phyloP scores from a whole-genome alignment of 2,888 invertebrate species.

The Spisula subtruncata region DNA sequence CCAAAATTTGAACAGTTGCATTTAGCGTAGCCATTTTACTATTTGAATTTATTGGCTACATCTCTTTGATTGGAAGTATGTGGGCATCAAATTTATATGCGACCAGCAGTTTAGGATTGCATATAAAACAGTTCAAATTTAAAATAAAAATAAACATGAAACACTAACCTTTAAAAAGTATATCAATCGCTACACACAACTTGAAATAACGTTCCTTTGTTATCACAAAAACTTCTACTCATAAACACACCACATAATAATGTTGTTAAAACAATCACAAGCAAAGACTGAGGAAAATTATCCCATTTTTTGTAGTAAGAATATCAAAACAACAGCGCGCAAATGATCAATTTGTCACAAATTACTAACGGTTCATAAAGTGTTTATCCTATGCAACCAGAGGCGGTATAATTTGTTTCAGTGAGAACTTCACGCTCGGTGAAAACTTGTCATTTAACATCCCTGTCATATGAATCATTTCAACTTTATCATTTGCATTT shows the following conservation, averaged over 20 bases:
- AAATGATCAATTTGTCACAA: slow-evolving; percentile 15
- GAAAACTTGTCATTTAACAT: slow-evolving; percentile 8
- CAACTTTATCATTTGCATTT: not conserved
- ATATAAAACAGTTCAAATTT: no score
- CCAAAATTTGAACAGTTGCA: no score
- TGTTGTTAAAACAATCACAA: not conserved
- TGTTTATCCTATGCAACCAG: not conserved
- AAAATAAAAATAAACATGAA: no score
- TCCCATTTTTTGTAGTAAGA: not conserved
- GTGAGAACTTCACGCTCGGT: not conserved
- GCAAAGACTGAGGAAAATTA: not conserved
- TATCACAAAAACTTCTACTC: not conserved
- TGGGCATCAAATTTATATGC: no score
- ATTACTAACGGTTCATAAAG: slow-evolving; percentile 7
- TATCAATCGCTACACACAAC: no score
- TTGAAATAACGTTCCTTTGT: not conserved
- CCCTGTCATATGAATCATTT: not conserved
- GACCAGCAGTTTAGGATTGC: no score
- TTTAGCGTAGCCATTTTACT: no score
- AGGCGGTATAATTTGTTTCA: not conserved
- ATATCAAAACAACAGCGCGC: not conserved
- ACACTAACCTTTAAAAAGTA: no score
- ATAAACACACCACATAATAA: no score
- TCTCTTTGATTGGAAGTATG: no score
- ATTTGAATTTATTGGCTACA: no score